phyloP scores from a whole-genome alignment of 2,797 vertebrate species.

The Tarsius wallacei region DNA sequence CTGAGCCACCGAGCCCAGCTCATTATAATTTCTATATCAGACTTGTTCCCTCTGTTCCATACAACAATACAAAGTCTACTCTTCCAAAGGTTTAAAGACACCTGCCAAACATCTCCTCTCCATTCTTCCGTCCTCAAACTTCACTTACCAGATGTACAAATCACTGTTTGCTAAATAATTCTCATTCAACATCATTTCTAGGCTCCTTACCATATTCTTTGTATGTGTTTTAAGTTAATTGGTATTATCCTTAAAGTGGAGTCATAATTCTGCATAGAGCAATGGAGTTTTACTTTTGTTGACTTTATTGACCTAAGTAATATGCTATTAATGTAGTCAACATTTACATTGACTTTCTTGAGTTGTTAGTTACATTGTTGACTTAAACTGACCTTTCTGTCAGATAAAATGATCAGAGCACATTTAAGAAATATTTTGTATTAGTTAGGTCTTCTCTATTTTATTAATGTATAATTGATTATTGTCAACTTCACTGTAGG shows the following conservation, averaged over 20 bases:
- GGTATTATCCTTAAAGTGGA: not conserved
- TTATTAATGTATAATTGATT: not conserved
- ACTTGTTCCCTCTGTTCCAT: not conserved
- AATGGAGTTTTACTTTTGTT: conserved; percentile 65
- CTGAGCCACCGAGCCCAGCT: no score
- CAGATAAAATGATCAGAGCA: conserved; percentile 18
- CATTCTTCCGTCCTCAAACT: not conserved
- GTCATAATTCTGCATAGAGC: conserved; percentile 43
- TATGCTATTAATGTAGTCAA: conserved; percentile 67
- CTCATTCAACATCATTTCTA: not conserved
- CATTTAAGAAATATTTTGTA: conserved; percentile 25
- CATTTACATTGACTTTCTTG: conserved; percentile 70
- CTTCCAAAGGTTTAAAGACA: not conserved
- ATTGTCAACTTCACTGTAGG: not conserved
- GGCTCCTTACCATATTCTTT: not conserved
- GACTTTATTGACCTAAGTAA: conserved; percentile 66
- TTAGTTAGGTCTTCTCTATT: not conserved
- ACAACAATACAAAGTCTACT: not conserved
- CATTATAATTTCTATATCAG: not conserved
- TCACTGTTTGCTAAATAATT: not conserved
- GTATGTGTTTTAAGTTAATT: not conserved
- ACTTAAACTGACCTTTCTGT: conserved; percentile 64
- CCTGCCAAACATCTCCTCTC: not conserved
- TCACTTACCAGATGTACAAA: not conserved
- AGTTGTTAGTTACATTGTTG: conserved; percentile 31